These are phyloP conservation scores for Electrophaes corylata DNA, from an alignment of 2,888 invertebrate genomes.

Conservation along the genomic window DNA sequence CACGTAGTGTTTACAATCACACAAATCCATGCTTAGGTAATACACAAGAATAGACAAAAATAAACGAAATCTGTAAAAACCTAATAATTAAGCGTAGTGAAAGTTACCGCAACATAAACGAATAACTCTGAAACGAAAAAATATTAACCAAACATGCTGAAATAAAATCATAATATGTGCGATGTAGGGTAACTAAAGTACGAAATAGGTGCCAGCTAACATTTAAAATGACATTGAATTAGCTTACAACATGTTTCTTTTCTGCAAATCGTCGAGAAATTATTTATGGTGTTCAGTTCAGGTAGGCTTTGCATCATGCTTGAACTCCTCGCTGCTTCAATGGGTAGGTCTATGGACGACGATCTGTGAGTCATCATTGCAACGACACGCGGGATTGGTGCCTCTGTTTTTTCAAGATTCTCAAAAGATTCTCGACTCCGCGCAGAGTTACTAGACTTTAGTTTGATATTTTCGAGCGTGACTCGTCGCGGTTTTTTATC, in stretches of 20 bases:
- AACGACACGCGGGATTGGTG: slow-evolving; percentile 47
- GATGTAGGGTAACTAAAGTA: slow-evolving; percentile 1
- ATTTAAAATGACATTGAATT: slow-evolving; percentile 14
- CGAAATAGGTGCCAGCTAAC: slow-evolving; percentile 21
- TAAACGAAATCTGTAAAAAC: slow-evolving; percentile 6
- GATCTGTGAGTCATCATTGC: slow-evolving; percentile 45
- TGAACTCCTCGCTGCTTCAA: slow-evolving; percentile 31
- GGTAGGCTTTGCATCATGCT: slow-evolving; percentile 32
- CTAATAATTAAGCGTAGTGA: slow-evolving; percentile 55
- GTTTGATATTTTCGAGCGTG: slow-evolving; percentile 70
- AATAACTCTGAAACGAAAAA: slow-evolving; percentile 14
- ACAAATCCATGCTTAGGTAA: slow-evolving; percentile 6
- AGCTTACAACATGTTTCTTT: slow-evolving; percentile 25
- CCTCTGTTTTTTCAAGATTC: slow-evolving; percentile 56
- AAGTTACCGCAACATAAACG: slow-evolving; percentile 12
- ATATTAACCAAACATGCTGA: slow-evolving; percentile 15
- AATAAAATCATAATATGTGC: slow-evolving; percentile 10
- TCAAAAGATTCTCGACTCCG: slow-evolving; percentile 54
- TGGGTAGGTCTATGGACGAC: slow-evolving; percentile 31
- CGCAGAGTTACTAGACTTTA: slow-evolving; percentile 60
- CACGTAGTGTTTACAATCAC: background rate
- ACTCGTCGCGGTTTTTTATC: slow-evolving; percentile 78
- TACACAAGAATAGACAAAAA: background rate
- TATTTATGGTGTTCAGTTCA: slow-evolving; percentile 25
- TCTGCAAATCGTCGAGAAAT: slow-evolving; percentile 12